Base-by-base conservation (phyloP, 2,888 invertebrate genomes). In the Cordylochernes scorpioides region DNA sequence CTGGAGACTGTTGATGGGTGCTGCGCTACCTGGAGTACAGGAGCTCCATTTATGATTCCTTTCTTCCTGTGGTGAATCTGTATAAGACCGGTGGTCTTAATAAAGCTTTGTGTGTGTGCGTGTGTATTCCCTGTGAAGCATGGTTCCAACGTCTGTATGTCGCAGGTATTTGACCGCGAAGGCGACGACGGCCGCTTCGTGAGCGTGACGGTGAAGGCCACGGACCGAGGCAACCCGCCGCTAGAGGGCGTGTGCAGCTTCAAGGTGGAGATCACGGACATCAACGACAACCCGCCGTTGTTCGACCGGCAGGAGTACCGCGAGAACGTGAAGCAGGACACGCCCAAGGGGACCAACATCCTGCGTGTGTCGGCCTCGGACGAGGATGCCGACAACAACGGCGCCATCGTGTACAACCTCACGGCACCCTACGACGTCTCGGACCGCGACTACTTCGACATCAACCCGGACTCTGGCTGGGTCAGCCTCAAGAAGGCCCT, bases 211-310 rank as follows among this genome's bases (percentile, higher is more conserved):
- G 80, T 91, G 0, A 88, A 91, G 57, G 97, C 91, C 4, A 86
- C 86, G 1, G 97, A 97, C 64, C 78, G 88, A 51, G 97, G 91
- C n/a, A 82, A 82, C 52, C 88, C 91, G 2, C 82, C 84, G 0
- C 55, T 97, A 42, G 91, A 91, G 55, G 88, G 91, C 15, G 88
- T 91, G 41, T 97, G 97, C 55, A 91, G 91, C 5, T 94, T 97
- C 52, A 86, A 84, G 10, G 88, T 88, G 26, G 86, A 86, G 60
- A 84, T 94, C 30, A 82, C 82, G 2, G 94, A 94, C 53, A 80
- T 86, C 25, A 97, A 94, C 50, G 94, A 94, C 53, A 91, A 91
- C 55, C 82, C 84, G 5, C 84, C 84, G 6, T 58, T 84, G 29
- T 86, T 86, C 54, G 84, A 84, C 58, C 64, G 84, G 61, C 84